These are phyloP conservation scores for Anomalospiza imberbis DNA, from an alignment of 2,797 vertebrate species.

Conservation along the genomic window DNA sequence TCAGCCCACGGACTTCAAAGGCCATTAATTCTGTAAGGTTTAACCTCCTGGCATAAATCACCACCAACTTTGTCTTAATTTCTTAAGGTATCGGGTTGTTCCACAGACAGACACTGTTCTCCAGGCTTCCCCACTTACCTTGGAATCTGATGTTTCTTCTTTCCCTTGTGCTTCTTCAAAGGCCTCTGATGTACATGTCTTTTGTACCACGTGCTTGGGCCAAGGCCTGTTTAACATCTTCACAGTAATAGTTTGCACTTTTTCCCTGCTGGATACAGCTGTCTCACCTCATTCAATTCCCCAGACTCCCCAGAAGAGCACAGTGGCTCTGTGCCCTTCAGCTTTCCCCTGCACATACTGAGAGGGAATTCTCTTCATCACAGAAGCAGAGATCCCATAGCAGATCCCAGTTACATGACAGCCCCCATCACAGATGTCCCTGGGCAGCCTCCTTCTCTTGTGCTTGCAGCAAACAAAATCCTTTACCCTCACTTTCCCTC, in stretches of 20 bases:
- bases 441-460: background rate
- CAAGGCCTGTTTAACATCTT: background rate
- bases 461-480: background rate
- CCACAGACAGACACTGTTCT: background rate
- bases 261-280: background rate
- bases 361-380: background rate
- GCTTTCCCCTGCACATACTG: background rate
- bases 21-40: background rate
- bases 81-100: background rate
- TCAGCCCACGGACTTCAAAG: background rate
- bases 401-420: background rate
- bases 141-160: background rate
- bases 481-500: background rate
- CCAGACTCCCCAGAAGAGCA: background rate
- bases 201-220: background rate
- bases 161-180: background rate
- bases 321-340: background rate
- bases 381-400: background rate
- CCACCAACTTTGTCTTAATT: background rate
- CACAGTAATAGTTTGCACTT: background rate
- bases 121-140: background rate
- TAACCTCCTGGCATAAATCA: background rate
- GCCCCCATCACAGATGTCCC: background rate
- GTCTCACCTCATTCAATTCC: background rate
- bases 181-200: background rate